Conservation (phyloP, 2,113 vertebrate species). For the Bufo gargarizans region DNA sequence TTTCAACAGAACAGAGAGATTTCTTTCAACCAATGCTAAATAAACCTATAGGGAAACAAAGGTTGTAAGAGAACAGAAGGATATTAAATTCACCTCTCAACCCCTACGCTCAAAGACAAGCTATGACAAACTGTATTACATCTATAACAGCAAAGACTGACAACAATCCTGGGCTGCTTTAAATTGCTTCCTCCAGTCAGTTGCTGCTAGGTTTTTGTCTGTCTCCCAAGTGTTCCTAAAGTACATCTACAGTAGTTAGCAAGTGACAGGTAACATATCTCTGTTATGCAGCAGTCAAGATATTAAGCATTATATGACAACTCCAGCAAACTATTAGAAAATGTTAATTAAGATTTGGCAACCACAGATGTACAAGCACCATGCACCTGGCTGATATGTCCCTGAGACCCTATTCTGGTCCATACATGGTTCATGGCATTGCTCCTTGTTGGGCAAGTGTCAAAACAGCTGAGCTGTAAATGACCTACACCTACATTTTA, state of each 20-base stretch:
- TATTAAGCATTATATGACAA: neutral
- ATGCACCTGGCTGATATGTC: neutral
- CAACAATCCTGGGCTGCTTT: neutral
- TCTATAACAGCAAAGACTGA: slow-evolving; percentile 27
- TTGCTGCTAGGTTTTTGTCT: neutral
- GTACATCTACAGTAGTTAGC: neutral
- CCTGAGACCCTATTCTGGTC: too few species aligned
- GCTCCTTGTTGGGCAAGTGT: too few species aligned
- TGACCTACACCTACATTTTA: too few species aligned
- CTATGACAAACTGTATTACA: slow-evolving; percentile 43
- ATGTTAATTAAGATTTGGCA: neutral
- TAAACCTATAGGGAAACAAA: slow-evolving; percentile 48
- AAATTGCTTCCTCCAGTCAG: neutral
- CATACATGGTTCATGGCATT: too few species aligned
- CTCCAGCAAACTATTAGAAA: neutral
- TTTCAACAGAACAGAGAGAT: slow-evolving; percentile 23
- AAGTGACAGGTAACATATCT: neutral
- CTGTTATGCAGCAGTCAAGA: neutral
- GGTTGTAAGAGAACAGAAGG: slow-evolving; percentile 23
- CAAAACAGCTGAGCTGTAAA: too few species aligned
- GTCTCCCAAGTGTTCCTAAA: neutral
- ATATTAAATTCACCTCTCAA: slow-evolving; percentile 48
- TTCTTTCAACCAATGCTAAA: neutral
- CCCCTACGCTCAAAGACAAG: slow-evolving; percentile 28
- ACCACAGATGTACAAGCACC: neutral